A percentile compares a stretch with the other conserved stretches of the same genome.
These are phyloP conservation scores for Malurus leucopterus DNA, from an alignment of 2,797 vertebrate genomes.

Conservation along the genomic window DNA sequence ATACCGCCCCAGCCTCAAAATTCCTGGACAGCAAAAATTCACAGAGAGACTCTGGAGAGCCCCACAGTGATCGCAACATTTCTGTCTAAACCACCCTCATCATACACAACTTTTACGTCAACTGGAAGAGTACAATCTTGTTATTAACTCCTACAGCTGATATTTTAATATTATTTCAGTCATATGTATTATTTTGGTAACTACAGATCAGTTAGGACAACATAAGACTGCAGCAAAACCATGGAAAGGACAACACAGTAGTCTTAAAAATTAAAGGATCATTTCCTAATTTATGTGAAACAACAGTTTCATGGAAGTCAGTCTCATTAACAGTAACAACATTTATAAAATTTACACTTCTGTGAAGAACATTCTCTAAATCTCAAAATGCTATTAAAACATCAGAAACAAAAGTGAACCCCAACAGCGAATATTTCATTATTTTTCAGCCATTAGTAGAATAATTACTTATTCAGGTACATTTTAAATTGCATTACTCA, in stretches of 20 bases:
- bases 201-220: neutral
- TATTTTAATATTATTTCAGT: neutral
- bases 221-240: neutral
- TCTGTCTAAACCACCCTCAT: neutral
- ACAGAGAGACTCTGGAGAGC: neutral
- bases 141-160: neutral
- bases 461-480: neutral
- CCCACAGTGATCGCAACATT: rapidly evolving
- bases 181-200: neutral
- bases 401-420: neutral
- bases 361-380: neutral
- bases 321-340: neutral
- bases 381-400: neutral
- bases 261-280: neutral
- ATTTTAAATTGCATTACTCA: neutral
- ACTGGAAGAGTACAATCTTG: neutral
- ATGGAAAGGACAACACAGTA: rapidly evolving
- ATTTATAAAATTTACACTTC: neutral
- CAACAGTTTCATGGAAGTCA: neutral
- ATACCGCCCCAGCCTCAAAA: neutral
- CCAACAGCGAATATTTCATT: neutral
- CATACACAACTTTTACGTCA: neutral
- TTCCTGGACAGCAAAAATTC: neutral
- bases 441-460: neutral
- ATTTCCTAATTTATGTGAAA: neutral